Base-by-base conservation (phyloP, 2,888 invertebrate genomes). In the Mechanitis mazaeus region DNA sequence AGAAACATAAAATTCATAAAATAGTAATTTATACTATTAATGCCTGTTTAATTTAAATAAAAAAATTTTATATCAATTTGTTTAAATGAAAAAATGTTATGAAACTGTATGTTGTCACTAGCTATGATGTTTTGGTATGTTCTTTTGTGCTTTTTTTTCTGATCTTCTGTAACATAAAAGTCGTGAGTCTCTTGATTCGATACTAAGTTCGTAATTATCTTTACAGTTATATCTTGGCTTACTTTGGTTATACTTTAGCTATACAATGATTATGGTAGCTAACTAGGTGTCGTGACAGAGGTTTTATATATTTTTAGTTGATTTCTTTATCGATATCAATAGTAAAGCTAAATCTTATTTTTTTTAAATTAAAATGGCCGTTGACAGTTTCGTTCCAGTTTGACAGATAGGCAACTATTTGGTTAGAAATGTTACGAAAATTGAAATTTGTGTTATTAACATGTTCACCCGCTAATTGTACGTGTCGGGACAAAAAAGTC, bases 161-260 rank as follows among this genome's bases (percentile, higher is more conserved):
- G 74, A 75, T 73, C 78, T 74, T 76, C 74, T 72, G 76, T 75
- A 50, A 78, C 75, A 72, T 78, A 77, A 74, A 67, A 66, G 61
- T 86, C 85, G 87, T 87, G 87, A 85, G 83, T 80, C 78, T 68
- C 72, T 75, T 81, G 76, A 86, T 85, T 86, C 81, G 83, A 81
- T 84, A 83, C 82, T 78, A 77, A 80, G 79, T 77, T 77, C 80
- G 79, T 86, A 86, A 87, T 87, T 87, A 86, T 78, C 76, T 86
- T 81, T 87, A 85, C 87, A 82, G 85, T 86, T 87, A 81, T 72
- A 74, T 70, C 76, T 31, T 31, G 28, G 50, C 31, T 50, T 50
- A 50, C 50, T 50, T 50, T 50, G 50, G 50, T 50, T 31, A 75
- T 76, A 77, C 75, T 78, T 84, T 80, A 83, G 76, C 81, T 81